A percentile compares a stretch with the other conserved stretches of the same genome.
Conservation (phyloP, 1,140 invertebrate species). For the Micrasema longulum region DNA sequence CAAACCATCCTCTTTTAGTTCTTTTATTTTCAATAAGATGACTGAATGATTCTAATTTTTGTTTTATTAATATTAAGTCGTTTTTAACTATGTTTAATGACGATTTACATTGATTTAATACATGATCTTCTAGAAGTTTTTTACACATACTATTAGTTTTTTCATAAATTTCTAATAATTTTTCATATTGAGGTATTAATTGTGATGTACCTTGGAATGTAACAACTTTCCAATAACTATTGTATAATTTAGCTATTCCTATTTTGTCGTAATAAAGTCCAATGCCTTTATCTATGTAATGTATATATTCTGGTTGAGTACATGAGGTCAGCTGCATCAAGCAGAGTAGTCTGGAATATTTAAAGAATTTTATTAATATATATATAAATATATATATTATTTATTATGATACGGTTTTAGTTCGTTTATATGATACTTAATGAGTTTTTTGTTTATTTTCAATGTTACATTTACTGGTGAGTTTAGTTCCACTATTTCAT, state of each 20-base stretch:
- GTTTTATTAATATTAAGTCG: too few relatives aligned
- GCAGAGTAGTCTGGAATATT: too few relatives aligned
- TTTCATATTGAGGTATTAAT: slow-evolving; percentile 5
- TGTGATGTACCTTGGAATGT: slow-evolving; percentile 22
- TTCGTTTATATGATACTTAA: slow-evolving; percentile 9
- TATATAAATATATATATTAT: background rate
- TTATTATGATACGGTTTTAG: slow-evolving; percentile 14
- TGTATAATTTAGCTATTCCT: slow-evolving; percentile 6
- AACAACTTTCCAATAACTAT: slow-evolving; percentile 26
- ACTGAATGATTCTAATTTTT: too few relatives aligned
- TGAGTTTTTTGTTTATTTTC: slow-evolving; percentile 4
- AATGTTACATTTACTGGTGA: slow-evolving; percentile 15
- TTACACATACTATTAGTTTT: slow-evolving; percentile 5
- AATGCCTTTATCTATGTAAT: background rate
- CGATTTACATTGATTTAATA: background rate
- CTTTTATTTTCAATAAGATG: background rate
- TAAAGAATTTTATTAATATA: too few relatives aligned
- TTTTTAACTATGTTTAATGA: background rate
- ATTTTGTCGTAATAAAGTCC: slow-evolving; percentile 3
- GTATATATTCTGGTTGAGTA: background rate
- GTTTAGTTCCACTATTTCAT: slow-evolving; percentile 9
- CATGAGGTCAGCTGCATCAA: too few relatives aligned
- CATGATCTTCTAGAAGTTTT: background rate
- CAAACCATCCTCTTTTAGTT: slow-evolving; percentile 42
- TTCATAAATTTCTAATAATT: slow-evolving; percentile 1